Percentiles rank a stretch among this genome's conserved stretches.
These are phyloP conservation scores for Jordanella pulchra DNA, from an alignment of 2,797 vertebrate species.

Conservation along the genomic window DNA sequence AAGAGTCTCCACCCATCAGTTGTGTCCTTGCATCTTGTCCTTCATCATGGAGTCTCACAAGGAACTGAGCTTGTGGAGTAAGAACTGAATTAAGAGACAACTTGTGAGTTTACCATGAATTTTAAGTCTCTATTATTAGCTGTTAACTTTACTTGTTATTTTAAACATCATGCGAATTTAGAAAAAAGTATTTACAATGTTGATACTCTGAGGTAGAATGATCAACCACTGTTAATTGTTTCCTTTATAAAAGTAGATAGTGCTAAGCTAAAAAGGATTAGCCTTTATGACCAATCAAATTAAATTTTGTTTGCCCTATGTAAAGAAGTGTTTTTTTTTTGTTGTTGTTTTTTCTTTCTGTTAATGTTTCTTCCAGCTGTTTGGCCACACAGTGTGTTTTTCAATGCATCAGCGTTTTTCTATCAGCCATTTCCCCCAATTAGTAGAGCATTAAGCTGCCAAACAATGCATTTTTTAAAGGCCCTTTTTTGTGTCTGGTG, in stretches of 20 bases:
- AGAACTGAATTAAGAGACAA: neutral
- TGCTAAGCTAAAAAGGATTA: neutral
- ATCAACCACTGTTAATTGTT: neutral
- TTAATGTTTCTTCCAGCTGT: neutral
- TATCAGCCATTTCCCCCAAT: neutral
- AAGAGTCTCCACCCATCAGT: slow-evolving; percentile 41
- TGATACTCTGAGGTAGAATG: neutral
- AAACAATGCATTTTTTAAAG: neutral
- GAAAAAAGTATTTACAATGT: neutral
- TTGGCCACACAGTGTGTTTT: neutral
- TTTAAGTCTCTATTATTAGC: neutral
- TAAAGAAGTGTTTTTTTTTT: neutral
- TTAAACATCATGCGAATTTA: neutral
- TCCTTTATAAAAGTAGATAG: neutral
- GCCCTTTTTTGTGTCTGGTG: neutral
- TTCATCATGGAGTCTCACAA: slow-evolving; percentile 3
- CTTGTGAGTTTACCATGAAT: neutral
- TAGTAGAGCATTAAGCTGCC: neutral
- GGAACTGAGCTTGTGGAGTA: neutral
- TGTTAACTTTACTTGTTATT: neutral
- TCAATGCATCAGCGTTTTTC: neutral
- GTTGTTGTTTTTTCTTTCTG: neutral
- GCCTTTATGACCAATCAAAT: neutral
- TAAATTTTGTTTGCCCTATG: neutral
- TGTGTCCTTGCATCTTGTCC: slow-evolving; percentile 43